These are phyloP conservation scores for Lysandra bellargus DNA, from an alignment of 2,888 invertebrate genomes.

Conservation along the genomic window DNA sequence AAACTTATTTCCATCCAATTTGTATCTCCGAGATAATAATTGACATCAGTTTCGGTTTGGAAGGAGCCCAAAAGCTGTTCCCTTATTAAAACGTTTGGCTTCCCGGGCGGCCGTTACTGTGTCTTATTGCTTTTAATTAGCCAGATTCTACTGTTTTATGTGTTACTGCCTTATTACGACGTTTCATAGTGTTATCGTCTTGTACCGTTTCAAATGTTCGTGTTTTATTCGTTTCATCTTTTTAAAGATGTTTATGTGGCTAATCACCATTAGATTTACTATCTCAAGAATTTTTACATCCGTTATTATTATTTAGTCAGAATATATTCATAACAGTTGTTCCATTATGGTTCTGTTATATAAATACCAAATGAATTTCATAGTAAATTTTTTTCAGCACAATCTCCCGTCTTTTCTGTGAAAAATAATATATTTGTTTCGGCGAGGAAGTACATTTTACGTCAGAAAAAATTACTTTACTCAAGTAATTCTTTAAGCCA, in stretches of 20 bases:
- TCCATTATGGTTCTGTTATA: background rate
- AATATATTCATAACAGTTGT: background rate
- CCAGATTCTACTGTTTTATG: slow-evolving; percentile 35
- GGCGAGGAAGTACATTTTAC: background rate
- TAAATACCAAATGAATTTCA: background rate
- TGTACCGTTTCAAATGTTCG: slow-evolving; percentile 28
- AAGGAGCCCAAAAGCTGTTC: slow-evolving; percentile 34
- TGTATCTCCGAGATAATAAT: slow-evolving; percentile 47
- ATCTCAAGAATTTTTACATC: background rate
- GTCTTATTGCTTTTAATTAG: slow-evolving; percentile 35
- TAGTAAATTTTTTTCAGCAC: background rate
- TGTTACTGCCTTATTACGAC: slow-evolving; percentile 32
- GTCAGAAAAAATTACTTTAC: background rate
- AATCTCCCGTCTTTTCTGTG: background rate
- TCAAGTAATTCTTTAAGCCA: background rate
- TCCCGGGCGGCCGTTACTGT: slow-evolving; percentile 33
- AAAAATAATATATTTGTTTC: background rate
- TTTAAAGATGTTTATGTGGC: background rate
- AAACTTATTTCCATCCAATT: slow-evolving; percentile 47
- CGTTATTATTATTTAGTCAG: too few species aligned
- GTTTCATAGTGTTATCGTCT: slow-evolving; percentile 25
- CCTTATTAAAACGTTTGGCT: slow-evolving; percentile 37
- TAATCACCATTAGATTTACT: background rate
- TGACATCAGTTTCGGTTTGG: slow-evolving; percentile 44
- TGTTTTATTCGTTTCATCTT: background rate